Evolutionary conservation across 2,888 invertebrate genomes (phyloP), one percentile per base, ranked within the genome.

Genomic region (Slavum lentiscoides): DNA sequence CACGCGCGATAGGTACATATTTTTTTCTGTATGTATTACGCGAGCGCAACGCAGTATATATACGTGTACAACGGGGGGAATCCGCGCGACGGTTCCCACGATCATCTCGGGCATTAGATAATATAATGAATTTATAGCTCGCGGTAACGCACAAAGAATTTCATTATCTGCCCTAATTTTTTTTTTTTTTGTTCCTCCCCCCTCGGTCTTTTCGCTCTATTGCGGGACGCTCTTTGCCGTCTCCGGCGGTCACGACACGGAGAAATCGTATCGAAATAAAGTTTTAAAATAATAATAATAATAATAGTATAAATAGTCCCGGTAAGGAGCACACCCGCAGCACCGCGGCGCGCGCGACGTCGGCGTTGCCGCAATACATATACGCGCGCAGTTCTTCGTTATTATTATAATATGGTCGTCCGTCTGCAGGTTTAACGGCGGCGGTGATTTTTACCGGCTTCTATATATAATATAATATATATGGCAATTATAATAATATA

Each of bases 91-190:
- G 72, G 64, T 80, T 80, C 80, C 80, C 80, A 80, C 80, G 80
- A 64, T 70, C 80, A 72, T 70, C 80, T 72, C 80, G 55, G 19
- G 55, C 66, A 23, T 72, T 72, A 72, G 80, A 80, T 80, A n/a
- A n/a, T 30, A 30, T 30, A 80, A 80, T 80, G 80, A 80, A 80
- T 80, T 80, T 80, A 80, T 80, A 64, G 80, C 80, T 80, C 70
- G 80, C 70, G 80, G 80, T 80, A 80, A 80, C 72, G 80, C 80
- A 80, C 80, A 80, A 80, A 80, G 70, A 80, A 70, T 80, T 80
- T 72, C 80, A 80, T 80, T 80, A 80, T 80, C 70, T 80, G 80
- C 80, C 80, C 80, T 80, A 80, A 80, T 80, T 80, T 80, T 80
- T 64, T 37, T 30, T 23, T 68, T 75, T 23, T 61, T 59, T n/a